phyloP scores from a whole-genome alignment of 2,797 vertebrate genomes.

The Chelon labrosus region DNA sequence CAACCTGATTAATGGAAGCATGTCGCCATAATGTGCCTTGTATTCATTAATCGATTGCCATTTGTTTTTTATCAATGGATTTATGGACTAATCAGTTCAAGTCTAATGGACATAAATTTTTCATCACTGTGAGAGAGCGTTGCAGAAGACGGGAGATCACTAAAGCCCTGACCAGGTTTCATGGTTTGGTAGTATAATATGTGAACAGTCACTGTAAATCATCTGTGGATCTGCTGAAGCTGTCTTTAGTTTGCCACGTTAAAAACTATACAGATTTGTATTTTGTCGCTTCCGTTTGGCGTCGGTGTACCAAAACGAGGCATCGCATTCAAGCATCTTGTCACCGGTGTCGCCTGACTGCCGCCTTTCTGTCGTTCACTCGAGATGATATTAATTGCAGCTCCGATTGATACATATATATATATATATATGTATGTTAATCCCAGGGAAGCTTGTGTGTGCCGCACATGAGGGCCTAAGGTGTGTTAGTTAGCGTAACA shows the following conservation, averaged over 20 bases:
- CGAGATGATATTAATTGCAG: background rate
- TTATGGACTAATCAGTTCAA: background rate
- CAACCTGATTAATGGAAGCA: background rate
- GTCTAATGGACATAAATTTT: background rate
- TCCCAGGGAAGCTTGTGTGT: background rate
- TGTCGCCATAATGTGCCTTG: background rate
- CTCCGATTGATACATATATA: background rate
- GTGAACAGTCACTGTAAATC: background rate
- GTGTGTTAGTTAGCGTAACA: slow-evolving; percentile 2
- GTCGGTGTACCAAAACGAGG: background rate
- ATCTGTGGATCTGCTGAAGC: background rate
- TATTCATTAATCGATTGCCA: too few species aligned
- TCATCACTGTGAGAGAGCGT: background rate
- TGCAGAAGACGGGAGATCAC: background rate
- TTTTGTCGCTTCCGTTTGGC: background rate
- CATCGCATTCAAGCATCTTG: too few species aligned
- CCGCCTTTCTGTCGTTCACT: background rate
- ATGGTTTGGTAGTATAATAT: background rate
- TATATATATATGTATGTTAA: background rate
- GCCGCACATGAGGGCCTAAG: background rate
- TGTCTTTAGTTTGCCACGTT: background rate
- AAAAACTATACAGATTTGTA: background rate
- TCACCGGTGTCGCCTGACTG: background rate
- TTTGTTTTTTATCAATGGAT: background rate
- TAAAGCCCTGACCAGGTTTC: background rate